Base-by-base conservation (phyloP, 2,113 vertebrate genomes). In the Electrona antarctica region DNA sequence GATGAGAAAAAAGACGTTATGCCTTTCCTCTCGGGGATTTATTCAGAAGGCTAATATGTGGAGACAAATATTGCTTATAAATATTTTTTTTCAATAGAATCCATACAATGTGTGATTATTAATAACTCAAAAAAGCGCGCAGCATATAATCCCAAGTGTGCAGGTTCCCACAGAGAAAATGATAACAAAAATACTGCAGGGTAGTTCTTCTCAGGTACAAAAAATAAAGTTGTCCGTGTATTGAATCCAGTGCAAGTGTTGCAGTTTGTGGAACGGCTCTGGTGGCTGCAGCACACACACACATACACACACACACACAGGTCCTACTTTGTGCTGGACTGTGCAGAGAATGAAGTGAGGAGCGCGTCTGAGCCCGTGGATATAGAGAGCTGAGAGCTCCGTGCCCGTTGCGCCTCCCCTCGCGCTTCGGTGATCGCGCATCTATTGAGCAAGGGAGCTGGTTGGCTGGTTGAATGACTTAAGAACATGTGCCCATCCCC, bases 341-440 rank as follows among this genome's bases (percentile, higher is more conserved):
- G 77, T 84, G 88, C 51, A 89, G 80, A 90, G 92, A 90, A 87
- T 91, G 89, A 75, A 76, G 81, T 71, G 77, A 58, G 55, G 80
- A 83, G 87, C 84, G 83, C 80, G 45, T 84, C 77, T 75, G 86
- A 84, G 87, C 81, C 47, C 63, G 85, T 71, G 89, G 74, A 90
- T 91, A 91, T 87, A 90, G 88, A 76, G 77, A 83, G 67, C 81
- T 81, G 67, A 80, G 74, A 80, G 86, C 84, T 83, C 76, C 71
- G 81, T 70, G 73, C 74, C 80, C 76, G 76, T 89, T 86, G 93
- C 93, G 89, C 92, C 93, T 92, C 93, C 93, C 92, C 89, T 88
- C 80, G 85, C 77, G 66, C 77, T 77, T 79, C 82, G 67, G 83
- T 78, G 82, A 89, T 85, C 77, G 64, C 87, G 74, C 85, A 86